phyloP scores from a whole-genome alignment of 64 coral and sea anemone genomes.

The Astreopora myriophthalma region DNA sequence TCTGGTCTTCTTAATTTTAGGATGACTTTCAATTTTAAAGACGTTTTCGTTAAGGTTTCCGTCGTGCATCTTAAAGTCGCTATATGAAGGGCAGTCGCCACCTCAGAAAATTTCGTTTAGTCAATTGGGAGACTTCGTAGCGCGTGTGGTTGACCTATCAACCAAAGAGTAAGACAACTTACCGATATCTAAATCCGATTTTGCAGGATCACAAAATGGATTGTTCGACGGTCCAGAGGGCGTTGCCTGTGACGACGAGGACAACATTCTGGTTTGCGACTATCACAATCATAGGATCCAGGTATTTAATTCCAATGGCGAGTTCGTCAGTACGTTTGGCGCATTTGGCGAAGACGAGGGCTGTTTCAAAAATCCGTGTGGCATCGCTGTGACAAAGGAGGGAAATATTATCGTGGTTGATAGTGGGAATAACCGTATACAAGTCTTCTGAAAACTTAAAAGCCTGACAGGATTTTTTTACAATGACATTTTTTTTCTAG shows the following conservation, averaged over 20 bases:
- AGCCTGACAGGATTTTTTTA: no score
- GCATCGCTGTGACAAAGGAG: slow-evolving; percentile 81
- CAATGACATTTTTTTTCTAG: no score
- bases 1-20: no score
- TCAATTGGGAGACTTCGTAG: no score
- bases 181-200: neutral
- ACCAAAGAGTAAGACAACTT: neutral
- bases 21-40: no score
- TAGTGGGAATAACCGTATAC: slow-evolving; percentile 92
- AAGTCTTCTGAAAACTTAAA: slow-evolving; percentile 83
- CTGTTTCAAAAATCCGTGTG: slow-evolving; percentile 89
- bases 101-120: no score
- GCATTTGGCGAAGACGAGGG: slow-evolving; percentile 86
- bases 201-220: slow-evolving; percentile 77
- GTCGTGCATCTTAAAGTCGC: no score
- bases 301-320: slow-evolving; percentile 71
- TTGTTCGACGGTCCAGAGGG: slow-evolving; percentile 97
- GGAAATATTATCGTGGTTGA: slow-evolving; percentile 90
- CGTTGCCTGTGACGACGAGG: slow-evolving; percentile 87
- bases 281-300: slow-evolving; percentile 92
- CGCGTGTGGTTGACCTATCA: neutral
- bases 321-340: slow-evolving; percentile 80
- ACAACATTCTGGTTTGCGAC: slow-evolving; percentile 89
- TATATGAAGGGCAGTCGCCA: no score
- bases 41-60: no score